A percentile compares a stretch with the other conserved stretches of the same genome.
phyloP scores from a whole-genome alignment of 2,888 invertebrate species.

The Eupithecia inturbata region DNA sequence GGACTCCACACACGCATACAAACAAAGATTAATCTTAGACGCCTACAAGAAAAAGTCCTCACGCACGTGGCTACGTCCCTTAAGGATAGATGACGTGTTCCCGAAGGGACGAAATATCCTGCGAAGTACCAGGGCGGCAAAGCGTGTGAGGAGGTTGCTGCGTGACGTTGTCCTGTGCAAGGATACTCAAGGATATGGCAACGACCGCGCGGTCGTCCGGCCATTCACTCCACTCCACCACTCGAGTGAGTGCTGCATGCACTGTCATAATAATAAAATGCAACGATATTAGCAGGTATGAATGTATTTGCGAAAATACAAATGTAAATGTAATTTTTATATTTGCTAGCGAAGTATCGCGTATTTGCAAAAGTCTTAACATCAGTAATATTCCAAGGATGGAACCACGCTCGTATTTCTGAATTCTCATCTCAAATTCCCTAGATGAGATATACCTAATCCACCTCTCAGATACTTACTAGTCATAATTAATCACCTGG shows the following conservation, averaged over 20 bases:
- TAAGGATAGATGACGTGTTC: conserved; percentile 72
- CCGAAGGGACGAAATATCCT: conserved; percentile 85
- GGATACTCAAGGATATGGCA: conserved; percentile 82
- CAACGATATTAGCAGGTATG: conserved; percentile 26
- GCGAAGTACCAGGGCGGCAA: conserved; percentile 79
- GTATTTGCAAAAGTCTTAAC: not conserved
- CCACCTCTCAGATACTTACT: no score
- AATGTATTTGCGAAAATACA: conserved; percentile 13
- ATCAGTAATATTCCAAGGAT: not conserved
- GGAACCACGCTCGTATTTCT: not conserved
- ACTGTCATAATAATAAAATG: conserved; percentile 44
- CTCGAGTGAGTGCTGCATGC: conserved; percentile 35
- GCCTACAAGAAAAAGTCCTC: conserved; percentile 36
- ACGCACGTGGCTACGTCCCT: conserved; percentile 55
- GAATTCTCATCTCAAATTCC: not conserved
- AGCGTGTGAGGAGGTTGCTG: conserved; percentile 61
- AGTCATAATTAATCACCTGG: no score
- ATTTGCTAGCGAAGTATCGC: not conserved
- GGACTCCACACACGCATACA: conserved; percentile 36
- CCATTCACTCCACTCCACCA: conserved; percentile 70
- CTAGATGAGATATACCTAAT: no score
- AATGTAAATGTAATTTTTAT: conserved; percentile 34
- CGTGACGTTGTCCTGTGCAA: conserved; percentile 76
- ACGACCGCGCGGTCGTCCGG: conserved; percentile 65
- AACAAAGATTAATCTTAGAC: conserved; percentile 25